Evolutionary conservation across 1,140 invertebrate species (phyloP), one percentile per base, ranked within the genome.

Genomic region (Lysiphlebus fabarum): DNA sequence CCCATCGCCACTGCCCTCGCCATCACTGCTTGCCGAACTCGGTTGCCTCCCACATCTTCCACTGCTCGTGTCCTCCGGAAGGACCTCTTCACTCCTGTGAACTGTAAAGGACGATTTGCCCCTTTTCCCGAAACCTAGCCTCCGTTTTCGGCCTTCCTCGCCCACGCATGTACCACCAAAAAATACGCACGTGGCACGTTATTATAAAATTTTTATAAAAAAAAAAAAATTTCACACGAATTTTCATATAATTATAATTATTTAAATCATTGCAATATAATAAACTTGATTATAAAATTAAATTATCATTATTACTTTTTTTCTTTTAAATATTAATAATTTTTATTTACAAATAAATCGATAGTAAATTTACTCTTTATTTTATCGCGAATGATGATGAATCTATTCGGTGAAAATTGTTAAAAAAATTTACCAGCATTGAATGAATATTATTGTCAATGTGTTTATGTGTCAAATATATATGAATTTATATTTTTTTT

Each of bases 21-120:
- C 92, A 79, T 95, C 93, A 79, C 91, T 94, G 75, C 93, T 95
- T 64, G 93, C 89, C 70, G 91, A 93, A 63, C 90, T 93, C 71
- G 91, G 90, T 69, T 86, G 85, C 72, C 92, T 89, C 65, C 87
- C 87, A 63, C 86, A 83, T 40, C 83, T 84, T 58, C 87, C 85
- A 64, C 86, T 80, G 66, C 86, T 83, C 66, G 87, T 82, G 73
- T 91, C 86, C 79, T 93, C 91, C 62, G 93, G 93, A 68, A 93
- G 85, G 70, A 96, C 89, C 81, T 96, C 94, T 82, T 96, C 94
- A 75, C 92, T 95, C 79, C 94, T 90, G 83, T 95, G 93, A 72
- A 96, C 92, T 77, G 92, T 95, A 84, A 96, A 93, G 69, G 92
- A 93, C 79, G 90, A 92, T 84, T 93, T 92, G 72, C 91, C 91